A percentile compares a stretch with the other conserved stretches of the same genome.
These are phyloP conservation scores for Emydocephalus ijimae DNA, from an alignment of 2,113 vertebrate genomes.

Conservation along the genomic window DNA sequence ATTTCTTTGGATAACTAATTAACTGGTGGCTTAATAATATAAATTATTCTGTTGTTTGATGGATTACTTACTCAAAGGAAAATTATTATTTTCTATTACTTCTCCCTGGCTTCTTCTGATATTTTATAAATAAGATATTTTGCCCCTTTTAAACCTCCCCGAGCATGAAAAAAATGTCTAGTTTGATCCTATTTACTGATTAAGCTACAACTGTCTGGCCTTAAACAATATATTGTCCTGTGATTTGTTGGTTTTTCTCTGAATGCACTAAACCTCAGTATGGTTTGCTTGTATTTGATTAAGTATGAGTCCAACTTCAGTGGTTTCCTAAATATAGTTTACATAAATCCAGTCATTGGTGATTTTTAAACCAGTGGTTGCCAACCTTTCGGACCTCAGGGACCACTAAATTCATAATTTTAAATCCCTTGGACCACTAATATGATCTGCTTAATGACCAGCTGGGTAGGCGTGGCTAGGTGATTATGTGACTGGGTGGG, in stretches of 20 bases:
- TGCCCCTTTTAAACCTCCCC: background rate
- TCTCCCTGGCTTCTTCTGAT: conserved; percentile 17
- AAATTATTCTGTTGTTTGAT: conserved; percentile 32
- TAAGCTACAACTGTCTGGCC: background rate
- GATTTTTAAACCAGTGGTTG: background rate
- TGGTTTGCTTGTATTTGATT: background rate
- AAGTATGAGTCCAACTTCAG: background rate
- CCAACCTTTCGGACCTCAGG: too few relatives aligned
- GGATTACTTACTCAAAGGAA: conserved; percentile 13
- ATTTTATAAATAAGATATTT: conserved; percentile 13
- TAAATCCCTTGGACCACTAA: too few relatives aligned
- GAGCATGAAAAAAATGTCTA: background rate
- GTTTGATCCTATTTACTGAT: background rate
- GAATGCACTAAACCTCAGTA: background rate
- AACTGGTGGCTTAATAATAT: background rate
- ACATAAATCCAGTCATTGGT: background rate
- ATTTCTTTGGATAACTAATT: conserved; percentile 18
- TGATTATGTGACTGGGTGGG: too few relatives aligned
- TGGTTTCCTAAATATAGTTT: background rate
- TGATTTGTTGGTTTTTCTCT: background rate
- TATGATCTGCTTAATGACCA: too few relatives aligned
- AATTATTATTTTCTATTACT: background rate
- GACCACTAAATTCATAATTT: too few relatives aligned
- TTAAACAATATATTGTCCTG: background rate
- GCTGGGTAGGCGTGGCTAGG: too few relatives aligned